Conservation (phyloP, 2,888 invertebrate genomes). For the Mesochorus sp. region DNA sequence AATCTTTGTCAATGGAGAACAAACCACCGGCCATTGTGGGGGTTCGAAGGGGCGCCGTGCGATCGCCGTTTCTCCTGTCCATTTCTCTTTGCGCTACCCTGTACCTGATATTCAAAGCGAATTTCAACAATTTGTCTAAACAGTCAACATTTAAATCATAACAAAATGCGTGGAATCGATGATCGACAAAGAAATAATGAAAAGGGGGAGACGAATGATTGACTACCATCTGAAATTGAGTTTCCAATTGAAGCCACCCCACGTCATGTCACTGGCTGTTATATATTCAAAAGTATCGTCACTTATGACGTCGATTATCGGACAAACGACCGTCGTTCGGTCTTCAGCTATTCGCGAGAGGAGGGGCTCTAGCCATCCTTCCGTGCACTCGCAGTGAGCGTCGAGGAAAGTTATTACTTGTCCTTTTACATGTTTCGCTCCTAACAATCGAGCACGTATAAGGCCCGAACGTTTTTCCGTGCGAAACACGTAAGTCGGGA, state of each 20-base stretch:
- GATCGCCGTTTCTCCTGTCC: slow-evolving; percentile 95
- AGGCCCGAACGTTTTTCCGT: slow-evolving; percentile 97
- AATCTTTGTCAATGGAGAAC: slow-evolving; percentile 96
- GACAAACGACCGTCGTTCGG: slow-evolving; percentile 96
- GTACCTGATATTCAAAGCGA: slow-evolving; percentile 87
- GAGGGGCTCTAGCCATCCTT: slow-evolving; percentile 99
- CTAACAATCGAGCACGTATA: slow-evolving; percentile 96
- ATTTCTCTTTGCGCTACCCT: slow-evolving; percentile 98
- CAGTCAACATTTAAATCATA: not conserved
- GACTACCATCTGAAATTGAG: slow-evolving; percentile 97
- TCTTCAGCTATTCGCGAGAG: slow-evolving; percentile 95
- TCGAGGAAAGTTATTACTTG: slow-evolving; percentile 98
- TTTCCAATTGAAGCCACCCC: slow-evolving; percentile 99
- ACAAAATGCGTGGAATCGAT: not conserved
- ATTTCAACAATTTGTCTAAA: slow-evolving; percentile 34
- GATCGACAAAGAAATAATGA: not conserved
- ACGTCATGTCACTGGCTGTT: slow-evolving; percentile 99
- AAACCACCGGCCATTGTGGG: slow-evolving; percentile 99
- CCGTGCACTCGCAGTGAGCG: slow-evolving; percentile 98
- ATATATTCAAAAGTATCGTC: slow-evolving; percentile 99
- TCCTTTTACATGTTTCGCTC: slow-evolving; percentile 95
- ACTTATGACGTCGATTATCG: slow-evolving; percentile 99
- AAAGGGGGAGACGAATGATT: slow-evolving; percentile 17
- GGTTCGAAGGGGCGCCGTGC: slow-evolving; percentile 95
- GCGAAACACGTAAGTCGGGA: slow-evolving; percentile 93